These are phyloP conservation scores for Meiosimyza platycephala DNA, from an alignment of 2,888 invertebrate genomes.

Conservation along the genomic window DNA sequence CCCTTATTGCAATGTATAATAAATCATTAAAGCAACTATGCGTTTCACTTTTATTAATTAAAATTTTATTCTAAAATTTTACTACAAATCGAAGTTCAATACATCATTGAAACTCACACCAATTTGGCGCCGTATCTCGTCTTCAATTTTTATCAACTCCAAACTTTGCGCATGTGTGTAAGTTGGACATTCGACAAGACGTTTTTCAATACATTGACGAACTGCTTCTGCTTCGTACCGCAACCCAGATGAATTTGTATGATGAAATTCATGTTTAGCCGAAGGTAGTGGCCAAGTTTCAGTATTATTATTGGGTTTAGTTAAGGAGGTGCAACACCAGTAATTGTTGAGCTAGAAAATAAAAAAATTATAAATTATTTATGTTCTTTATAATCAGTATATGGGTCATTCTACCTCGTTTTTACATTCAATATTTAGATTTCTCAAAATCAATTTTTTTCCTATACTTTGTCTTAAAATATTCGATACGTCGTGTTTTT, in stretches of 20 bases:
- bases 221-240: constrained; percentile 82
- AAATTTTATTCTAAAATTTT: too few relatives aligned
- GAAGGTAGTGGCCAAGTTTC: constrained; percentile 73
- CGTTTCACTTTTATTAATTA: too few relatives aligned
- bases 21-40: too few relatives aligned
- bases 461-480: too few relatives aligned
- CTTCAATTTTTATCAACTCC: constrained; percentile 75
- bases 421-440: too few relatives aligned
- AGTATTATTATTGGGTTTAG: constrained; percentile 71
- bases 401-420: too few relatives aligned
- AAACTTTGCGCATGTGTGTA: constrained; percentile 76
- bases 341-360: constrained; percentile 67
- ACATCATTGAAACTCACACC: constrained; percentile 71
- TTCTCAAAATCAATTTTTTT: too few relatives aligned
- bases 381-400: too few relatives aligned
- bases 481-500: too few relatives aligned
- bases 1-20: too few relatives aligned
- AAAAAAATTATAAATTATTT: too few relatives aligned
- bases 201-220: constrained; percentile 75
- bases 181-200: constrained; percentile 75
- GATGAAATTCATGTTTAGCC: constrained; percentile 71
- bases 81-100: constrained; percentile 27
- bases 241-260: constrained; percentile 78
- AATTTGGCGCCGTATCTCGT: constrained; percentile 75
- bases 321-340: constrained; percentile 65